These are phyloP conservation scores for Natrix natrix DNA, from an alignment of 2,797 vertebrate genomes.

Conservation along the genomic window DNA sequence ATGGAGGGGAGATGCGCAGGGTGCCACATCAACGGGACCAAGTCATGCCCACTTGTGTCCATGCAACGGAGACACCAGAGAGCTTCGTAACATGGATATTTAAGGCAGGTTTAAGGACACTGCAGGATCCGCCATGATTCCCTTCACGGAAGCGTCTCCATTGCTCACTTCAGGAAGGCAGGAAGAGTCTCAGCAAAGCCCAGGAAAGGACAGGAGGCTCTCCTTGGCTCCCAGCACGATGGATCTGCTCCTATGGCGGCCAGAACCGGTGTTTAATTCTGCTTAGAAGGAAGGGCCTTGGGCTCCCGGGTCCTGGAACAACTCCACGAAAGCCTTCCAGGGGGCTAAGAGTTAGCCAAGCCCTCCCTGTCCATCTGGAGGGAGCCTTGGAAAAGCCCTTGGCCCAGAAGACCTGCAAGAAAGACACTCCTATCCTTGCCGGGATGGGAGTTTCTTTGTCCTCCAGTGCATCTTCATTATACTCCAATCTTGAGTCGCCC, in stretches of 20 bases:
- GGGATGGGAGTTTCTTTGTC: no score
- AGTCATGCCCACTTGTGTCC: neutral
- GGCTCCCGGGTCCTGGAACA: neutral
- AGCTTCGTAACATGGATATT: neutral
- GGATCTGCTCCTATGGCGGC: neutral
- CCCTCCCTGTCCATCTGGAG: neutral
- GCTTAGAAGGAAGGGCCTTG: neutral
- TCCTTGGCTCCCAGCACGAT: neutral
- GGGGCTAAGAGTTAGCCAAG: accelerated
- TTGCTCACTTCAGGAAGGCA: neutral
- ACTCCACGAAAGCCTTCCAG: neutral
- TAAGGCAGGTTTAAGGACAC: neutral
- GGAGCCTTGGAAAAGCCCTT: neutral
- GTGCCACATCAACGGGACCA: neutral
- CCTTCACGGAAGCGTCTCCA: neutral
- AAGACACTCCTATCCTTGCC: neutral
- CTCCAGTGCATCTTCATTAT: no score
- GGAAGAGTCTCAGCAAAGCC: neutral
- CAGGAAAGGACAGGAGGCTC: neutral
- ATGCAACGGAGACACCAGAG: neutral
- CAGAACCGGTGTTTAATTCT: neutral
- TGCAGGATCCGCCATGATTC: neutral
- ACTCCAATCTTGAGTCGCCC: no score
- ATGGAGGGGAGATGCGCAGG: neutral
- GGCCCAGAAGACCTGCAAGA: no score